These are phyloP conservation scores for Acrobasis repandana DNA, from an alignment of 2,888 invertebrate species.

Conservation along the genomic window DNA sequence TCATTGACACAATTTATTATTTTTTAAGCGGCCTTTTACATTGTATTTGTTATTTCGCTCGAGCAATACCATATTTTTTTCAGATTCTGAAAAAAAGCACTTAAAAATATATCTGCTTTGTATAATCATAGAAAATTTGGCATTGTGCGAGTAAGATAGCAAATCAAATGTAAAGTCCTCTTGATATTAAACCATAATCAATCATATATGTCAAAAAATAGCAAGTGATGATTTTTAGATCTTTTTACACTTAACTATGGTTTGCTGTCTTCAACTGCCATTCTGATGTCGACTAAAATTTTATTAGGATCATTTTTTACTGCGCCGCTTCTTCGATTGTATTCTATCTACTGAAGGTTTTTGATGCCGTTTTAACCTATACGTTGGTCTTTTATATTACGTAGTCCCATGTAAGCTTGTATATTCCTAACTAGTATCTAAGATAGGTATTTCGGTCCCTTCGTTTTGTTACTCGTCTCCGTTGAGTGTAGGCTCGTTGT, in stretches of 20 bases:
- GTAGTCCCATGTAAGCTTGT: slow-evolving; percentile 28
- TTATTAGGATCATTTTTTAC: slow-evolving; percentile 17
- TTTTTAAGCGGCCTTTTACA: no score
- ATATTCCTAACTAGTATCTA: slow-evolving; percentile 44
- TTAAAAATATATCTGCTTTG: no score
- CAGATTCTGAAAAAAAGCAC: no score
- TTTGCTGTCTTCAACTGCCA: slow-evolving; percentile 28
- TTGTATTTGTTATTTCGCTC: no score
- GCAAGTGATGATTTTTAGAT: slow-evolving; percentile 40
- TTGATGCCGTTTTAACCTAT: slow-evolving; percentile 29
- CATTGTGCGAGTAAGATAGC: no score
- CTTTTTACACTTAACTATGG: slow-evolving; percentile 36
- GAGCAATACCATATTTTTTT: no score
- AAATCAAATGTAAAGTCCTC: no score
- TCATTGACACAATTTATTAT: not conserved
- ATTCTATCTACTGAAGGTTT: slow-evolving; percentile 33
- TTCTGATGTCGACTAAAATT: slow-evolving; percentile 14
- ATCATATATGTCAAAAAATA: slow-evolving; percentile 2
- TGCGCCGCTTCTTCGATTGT: slow-evolving; percentile 36
- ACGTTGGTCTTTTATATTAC: slow-evolving; percentile 34
- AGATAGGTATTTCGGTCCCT: slow-evolving; percentile 43
- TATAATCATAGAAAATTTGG: no score
- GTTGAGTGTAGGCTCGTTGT: not conserved
- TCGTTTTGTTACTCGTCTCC: slow-evolving; percentile 36
- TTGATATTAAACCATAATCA: no score